Base-by-base conservation (phyloP, 1,140 invertebrate genomes). In the Palaemon carinicauda region DNA sequence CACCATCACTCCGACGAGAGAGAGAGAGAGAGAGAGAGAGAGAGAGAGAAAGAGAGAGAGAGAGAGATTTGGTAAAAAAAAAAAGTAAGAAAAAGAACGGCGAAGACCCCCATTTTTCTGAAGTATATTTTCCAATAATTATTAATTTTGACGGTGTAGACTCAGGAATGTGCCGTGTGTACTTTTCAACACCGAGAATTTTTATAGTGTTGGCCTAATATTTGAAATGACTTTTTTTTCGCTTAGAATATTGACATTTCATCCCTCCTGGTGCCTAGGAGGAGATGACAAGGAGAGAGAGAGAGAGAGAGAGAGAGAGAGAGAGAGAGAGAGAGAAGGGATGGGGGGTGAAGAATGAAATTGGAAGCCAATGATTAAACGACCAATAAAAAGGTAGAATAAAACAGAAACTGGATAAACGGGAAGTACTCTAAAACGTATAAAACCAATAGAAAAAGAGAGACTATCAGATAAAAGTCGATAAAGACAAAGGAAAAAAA, bases 161-260 rank as follows among this genome's bases (percentile, higher is more conserved):
- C 65, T 74, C 29, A 27, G 84, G 83, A 80, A 86, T 86, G 84
- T 80, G 83, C 83, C 52, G 29, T 80, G 84, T 86, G 77, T 80
- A 80, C 84, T 80, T 54, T 74, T 41, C 84, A 27, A 56, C 84
- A 41, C 84, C 65, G 84, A 50, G 41, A 27, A 80, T 73, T 80
- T 86, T 80, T 80, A 53, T 56, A 80, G 75, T 86, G 75, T 80
- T 71, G 56, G 56, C 65, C 84, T 86, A 86, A 80, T 86, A 86
- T 86, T 86, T 86, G 84, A 69, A 56, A 79, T 80, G 10, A 17
- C 21, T 24, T 86, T 80, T n/a, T 86, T 86, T 86, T 74, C 65
- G 77, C 65, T 86, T 80, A 86, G 77, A 17, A 27, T 86, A 86
- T 86, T 86, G 77, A 86, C 84, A 86, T 86, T 86, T 86, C 84